Evolutionary conservation across 2,113 vertebrate genomes (phyloP), one percentile per base, ranked within the genome.

Genomic region (Nesoenas mayeri): DNA sequence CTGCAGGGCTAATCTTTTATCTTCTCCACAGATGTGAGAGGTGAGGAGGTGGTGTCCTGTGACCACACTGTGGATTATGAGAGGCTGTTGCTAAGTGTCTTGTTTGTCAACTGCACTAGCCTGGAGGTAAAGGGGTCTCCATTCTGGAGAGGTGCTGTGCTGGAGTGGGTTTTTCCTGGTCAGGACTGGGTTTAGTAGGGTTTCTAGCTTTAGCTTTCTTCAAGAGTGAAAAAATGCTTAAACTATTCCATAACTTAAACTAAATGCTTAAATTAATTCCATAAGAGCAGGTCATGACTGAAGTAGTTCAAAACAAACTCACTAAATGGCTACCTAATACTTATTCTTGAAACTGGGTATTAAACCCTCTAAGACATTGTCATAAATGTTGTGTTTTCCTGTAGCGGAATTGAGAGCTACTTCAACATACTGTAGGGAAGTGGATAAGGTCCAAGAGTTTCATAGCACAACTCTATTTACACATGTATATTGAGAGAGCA

Each of bases 91-190:
- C 38, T 98, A 69, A 79, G 32, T 20, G 94, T 69, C n/a, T 67
- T 38, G 2, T 97, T 97, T 77, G 56, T 57, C 31, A 97, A 83
- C 44, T 98, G 98, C 75, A 94, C 97, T 13, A 95, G 25, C 25
- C 81, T 69, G 84, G 86, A 97, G 97, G 98, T 98, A 96, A 89
- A 64, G n/a, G 12, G 6, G 4, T 47, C 24, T 53, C 54, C 0
- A 0, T 50, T 75, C 32, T 93, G 58, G 57, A 25, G n/a, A 72
- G 13, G 2, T 80, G 22, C 31, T 62, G 3, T 29, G 17, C 12
- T 50, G 31, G 7, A 18, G 8, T 22, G 4, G 12, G 13, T 8
- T 29, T n/a, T 14, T 10, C 3, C 20, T 53, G 7, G 11, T 6
- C 3, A 36, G 8, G 8, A 29, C 4, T 57, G 4, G 8, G 1